Base-by-base conservation (phyloP, 2,888 invertebrate species). In the Acanthosoma haemorrhoidale region DNA sequence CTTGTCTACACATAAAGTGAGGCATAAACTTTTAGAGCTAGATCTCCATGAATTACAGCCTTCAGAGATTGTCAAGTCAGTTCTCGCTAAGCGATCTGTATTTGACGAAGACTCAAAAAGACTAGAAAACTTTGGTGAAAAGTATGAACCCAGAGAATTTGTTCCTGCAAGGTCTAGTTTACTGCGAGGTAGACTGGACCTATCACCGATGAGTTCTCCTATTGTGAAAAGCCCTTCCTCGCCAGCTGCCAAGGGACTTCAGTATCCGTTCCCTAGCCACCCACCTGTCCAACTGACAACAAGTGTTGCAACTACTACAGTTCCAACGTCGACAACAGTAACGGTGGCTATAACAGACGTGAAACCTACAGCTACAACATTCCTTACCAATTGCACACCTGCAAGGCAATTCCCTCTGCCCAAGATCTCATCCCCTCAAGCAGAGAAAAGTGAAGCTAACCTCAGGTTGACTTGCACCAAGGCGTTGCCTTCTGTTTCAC, bases 101-200 rank as follows among this genome's bases (percentile, higher is more conserved):
- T 96, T 97, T 80, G 97, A 97, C 79, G 96, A 96, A 80, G 97
- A 97, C 80, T 88, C 91, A 41, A 94, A 96, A 80, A 85, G 97
- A 36, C 83, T 97, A 71, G 95, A 95, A 80, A 92, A 92, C 77
- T 89, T 91, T 70, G 85, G 88, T 78, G 88, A 94, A 80, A 87
- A 92, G 82, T 88, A 93, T 82, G 87, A 94, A 82, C 87, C 84
- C 72, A 84, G 80, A 74, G 86, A 86, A 73, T 85, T 85, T 75
- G 74, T 77, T 60, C 76, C 77, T n/a, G 76, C 79, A 34, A 78
- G 79, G 70, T 75, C 77, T 18, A 72, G 74, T 51, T 71, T 73
- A 31, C 71, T 74, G 29, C 70, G 74, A 32, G 68, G 73, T 31
- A 67, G 75, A 68, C 71, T 74, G 29, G 76, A 75, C 41, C 74